Evolutionary conservation across 2,797 vertebrate species (phyloP), one percentile per base, ranked within the genome.

Genomic region (Bradypodion pumilum): DNA sequence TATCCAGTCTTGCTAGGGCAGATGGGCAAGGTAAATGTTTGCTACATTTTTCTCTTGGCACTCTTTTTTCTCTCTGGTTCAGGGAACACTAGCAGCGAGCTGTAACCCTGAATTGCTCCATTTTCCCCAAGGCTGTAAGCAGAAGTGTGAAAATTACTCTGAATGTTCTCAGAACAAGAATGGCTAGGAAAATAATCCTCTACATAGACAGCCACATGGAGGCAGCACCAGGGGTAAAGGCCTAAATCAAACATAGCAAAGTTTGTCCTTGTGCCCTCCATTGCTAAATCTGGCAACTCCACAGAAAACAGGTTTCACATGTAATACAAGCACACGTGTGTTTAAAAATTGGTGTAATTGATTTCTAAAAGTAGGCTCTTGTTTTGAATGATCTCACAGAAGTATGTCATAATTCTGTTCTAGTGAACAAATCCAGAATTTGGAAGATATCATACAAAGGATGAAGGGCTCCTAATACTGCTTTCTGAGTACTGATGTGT

Each of bases 231-330:
- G 9, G 83, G 88, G 68, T 25, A 35, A 21, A 32, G 27, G n/a
- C 32, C 74, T 85, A 89, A 89, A 0, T 72, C 16, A 79, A 82
- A 29, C 37, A 49, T 19, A 75, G 75, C 27, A 78, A 21, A 56
- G 65, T 82, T 82, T 86, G 10, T 32, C 80, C 7, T 81, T 65
- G 27, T 74, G 25, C 1, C 4, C 72, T 27, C 27, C 0, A n/a
- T 84, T 85, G 81, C 78, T 65, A 27, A 42, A 37, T 56, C 8
- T 56, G 35, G 62, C 40, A 29, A 40, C 49, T 25, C 52, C 25
- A 56, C 25, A 56, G 13, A 59, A 66, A 32, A 21, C 32, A 27
- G 65, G 12, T 40, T 80, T 80, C 35, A 59, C 32, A 56, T 59
- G 68, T 19, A 80, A 37, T 3, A 15, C 25, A 37, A 69, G 52